Base-by-base conservation (phyloP, 2,888 invertebrate genomes). In the Eupithecia insigniata region DNA sequence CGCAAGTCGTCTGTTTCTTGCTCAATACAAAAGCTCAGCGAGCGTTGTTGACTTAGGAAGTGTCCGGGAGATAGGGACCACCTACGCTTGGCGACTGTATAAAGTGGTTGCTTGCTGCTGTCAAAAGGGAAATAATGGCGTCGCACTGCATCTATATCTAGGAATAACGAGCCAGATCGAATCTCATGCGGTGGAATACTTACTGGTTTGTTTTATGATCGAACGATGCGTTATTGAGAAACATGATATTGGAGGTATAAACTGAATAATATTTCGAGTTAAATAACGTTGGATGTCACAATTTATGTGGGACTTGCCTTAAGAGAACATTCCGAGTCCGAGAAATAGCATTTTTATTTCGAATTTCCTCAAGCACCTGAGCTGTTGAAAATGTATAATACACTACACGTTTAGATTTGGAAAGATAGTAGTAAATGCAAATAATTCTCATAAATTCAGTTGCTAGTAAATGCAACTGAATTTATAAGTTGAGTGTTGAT, bases 1-100 rank as follows among this genome's bases (percentile, higher is more conserved):
- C 75, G 79, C 87, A 26, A 26, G 22, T 85, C 89, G 87, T 74
- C 78, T 69, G 78, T 82, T 80, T 79, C 82, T 84, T 80, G 82
- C 83, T 81, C 88, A 90, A 90, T 87, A 91, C 90, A 92, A 91
- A 88, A 85, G 89, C 89, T 80, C 89, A 87, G 89, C 85, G 85
- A 87, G 88, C 85, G 79, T 84, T 89, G 90, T 90, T 90, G 87
- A 89, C 88, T 88, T 85, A 85, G 81, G 74, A 70, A 73, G 75
- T 74, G 74, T 78, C 76, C 73, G 78, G 79, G 81, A 84, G 87
- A 86, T 85, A 84, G 79, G 83, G 92, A 90, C 92, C 92, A 92
- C 92, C 91, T 89, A 90, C 89, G 85, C 87, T 81, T 80, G 81
- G 79, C 81, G 82, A 75, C 76, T 76, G 72, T 74, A 81, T 81